phyloP scores from a whole-genome alignment of 2,888 invertebrate genomes.

The Perithous albicinctus region DNA sequence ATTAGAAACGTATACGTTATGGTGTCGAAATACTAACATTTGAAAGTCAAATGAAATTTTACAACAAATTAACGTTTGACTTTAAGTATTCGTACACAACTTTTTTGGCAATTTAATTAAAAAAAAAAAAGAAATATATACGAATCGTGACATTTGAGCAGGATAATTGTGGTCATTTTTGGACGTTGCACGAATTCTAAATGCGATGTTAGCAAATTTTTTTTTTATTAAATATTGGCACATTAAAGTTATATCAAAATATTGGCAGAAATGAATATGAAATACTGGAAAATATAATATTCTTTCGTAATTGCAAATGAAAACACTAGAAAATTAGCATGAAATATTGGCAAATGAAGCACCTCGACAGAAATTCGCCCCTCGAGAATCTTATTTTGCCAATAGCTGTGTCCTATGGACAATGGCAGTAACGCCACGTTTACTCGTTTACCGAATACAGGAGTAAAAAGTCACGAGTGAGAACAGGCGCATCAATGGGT shows the following conservation, averaged over 20 bases:
- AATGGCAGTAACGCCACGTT: conserved; percentile 27
- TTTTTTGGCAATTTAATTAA: no score
- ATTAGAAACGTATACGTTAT: not conserved
- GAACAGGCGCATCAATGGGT: conserved; percentile 62
- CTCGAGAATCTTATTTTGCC: not conserved
- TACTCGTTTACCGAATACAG: not conserved
- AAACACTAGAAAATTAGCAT: not conserved
- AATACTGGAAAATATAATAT: not conserved
- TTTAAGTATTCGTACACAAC: no score
- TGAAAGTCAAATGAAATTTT: not conserved
- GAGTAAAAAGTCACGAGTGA: conserved; percentile 36
- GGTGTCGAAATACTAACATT: not conserved
- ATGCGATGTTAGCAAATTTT: not conserved
- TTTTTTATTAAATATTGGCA: not conserved
- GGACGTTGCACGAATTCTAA: not conserved
- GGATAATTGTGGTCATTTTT: no score
- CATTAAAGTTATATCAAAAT: not conserved
- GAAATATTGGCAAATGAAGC: not conserved
- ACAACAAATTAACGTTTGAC: no score
- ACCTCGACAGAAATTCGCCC: not conserved
- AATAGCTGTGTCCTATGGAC: conserved; percentile 2
- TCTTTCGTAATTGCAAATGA: no score
- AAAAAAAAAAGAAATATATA: no score
- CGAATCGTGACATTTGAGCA: not conserved
- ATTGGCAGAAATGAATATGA: not conserved